Evolutionary conservation across 2,113 vertebrate genomes (phyloP), one percentile per base, ranked within the genome.

Genomic region (Colius striatus): DNA sequence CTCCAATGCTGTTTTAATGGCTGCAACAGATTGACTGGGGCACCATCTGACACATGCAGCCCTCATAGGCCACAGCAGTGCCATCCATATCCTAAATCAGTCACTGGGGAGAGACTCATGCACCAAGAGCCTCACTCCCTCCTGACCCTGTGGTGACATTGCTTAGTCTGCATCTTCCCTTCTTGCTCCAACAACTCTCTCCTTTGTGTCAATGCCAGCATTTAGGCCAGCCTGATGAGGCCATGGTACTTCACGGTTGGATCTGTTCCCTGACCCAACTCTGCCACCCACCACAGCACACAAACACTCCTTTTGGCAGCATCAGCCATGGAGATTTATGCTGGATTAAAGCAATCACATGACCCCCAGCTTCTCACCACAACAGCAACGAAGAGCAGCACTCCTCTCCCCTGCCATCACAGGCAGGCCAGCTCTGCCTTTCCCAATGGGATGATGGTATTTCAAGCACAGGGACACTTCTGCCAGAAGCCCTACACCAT

Each of bases 211-310:
- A 63, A 50, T 13, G 19, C 36, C 0, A 0, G 25, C 61, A 60
- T 21, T 43, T 45, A 29, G 61, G 43, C 38, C 0, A 0, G 57
- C 45, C n/a, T 7, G 6, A 16, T 9, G 23, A 89, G 45, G 77
- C 43, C 55, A 0, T 1, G 1, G 23, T 3, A 55, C 43, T 26
- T 48, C 2, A 0, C 34, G 38, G 67, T 3, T 60, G 78, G 45
- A 73, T 75, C 47, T 71, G 38, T 57, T 72, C 54, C 84, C 74
- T 85, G 26, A 45, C 17, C n/a, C 41, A 91, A 13, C 41, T 50
- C 51, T 30, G 43, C 58, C 67, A 73, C 34, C 58, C 67, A 83
- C 47, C 27, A 34, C 60, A 80, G 70, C 57, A 72, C 70, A 60
- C 66, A 85, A 94, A 54, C 3, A 38, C 55, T 92, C 43, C 25